phyloP scores from a whole-genome alignment of 2,888 invertebrate species.

The Chrysina gloriosa region DNA sequence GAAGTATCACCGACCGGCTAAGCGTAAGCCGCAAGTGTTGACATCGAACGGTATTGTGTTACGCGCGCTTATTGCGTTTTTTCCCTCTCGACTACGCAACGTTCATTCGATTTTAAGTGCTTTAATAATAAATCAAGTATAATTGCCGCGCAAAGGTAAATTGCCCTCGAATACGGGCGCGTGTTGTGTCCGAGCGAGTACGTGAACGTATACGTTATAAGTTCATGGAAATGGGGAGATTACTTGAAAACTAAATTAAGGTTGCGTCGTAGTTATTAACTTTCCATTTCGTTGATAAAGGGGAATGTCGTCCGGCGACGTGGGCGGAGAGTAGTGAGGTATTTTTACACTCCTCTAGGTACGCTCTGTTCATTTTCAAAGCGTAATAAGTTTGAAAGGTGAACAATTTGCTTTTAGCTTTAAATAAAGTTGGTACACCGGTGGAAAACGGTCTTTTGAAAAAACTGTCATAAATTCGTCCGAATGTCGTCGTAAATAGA shows the following conservation, averaged over 20 bases:
- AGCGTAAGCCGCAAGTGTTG: not conserved
- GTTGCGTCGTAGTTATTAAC: not conserved
- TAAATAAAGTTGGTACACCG: no score
- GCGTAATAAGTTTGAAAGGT: no score
- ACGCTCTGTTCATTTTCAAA: no score
- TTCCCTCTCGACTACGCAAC: not conserved
- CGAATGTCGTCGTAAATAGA: no score
- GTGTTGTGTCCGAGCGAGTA: no score
- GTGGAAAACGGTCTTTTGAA: no score
- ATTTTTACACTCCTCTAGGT: no score
- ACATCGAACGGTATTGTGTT: conserved; percentile 4
- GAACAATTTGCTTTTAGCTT: no score
- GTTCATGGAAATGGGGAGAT: not conserved
- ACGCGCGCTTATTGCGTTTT: not conserved
- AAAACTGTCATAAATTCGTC: no score
- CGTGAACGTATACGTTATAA: not conserved
- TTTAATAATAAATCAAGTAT: not conserved
- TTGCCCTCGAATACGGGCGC: not conserved
- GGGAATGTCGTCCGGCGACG: no score
- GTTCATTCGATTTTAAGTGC: conserved; percentile 2
- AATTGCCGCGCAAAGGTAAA: not conserved
- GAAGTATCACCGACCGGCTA: not conserved
- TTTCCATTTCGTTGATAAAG: not conserved
- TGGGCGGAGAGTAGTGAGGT: no score
- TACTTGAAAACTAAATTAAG: not conserved